Conservation (phyloP, 2,113 vertebrate genomes). For the Dicerorhinus sumatrensis region DNA sequence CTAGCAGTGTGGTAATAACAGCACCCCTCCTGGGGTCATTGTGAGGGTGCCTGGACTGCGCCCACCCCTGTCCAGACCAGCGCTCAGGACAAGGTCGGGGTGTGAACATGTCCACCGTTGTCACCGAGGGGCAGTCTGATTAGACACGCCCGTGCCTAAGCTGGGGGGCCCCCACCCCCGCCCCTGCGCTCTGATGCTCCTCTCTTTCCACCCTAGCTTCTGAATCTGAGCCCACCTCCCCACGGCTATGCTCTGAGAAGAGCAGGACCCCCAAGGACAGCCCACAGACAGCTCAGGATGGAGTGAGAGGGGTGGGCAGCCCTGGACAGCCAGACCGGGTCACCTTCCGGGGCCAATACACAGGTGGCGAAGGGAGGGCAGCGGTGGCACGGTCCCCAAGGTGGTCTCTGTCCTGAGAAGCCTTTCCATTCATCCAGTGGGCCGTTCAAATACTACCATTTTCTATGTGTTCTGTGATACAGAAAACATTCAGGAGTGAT, state of each 20-base stretch:
- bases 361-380: slow-evolving; percentile 82
- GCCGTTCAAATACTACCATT: not conserved
- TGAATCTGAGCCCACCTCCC: rapidly evolving
- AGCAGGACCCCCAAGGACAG: not conserved
- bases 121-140: not conserved
- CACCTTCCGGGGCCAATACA: slow-evolving; percentile 77
- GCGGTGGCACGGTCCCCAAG: rapidly evolving
- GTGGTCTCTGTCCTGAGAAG: not conserved
- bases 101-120: rapidly evolving
- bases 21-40: rapidly evolving
- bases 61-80: rapidly evolving
- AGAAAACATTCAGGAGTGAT: not conserved
- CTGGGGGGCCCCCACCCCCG: rapidly evolving
- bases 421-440: not conserved
- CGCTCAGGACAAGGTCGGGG: rapidly evolving
- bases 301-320: not conserved
- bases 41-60: not conserved
- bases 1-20: rapidly evolving
- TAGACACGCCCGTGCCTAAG: not conserved
- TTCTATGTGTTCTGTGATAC: not conserved
- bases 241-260: not conserved
- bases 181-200: not conserved
- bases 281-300: rapidly evolving
- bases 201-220: slow-evolving; percentile 43
- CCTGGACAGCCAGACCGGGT: not conserved